A percentile compares a stretch with the other conserved stretches of the same genome.
phyloP scores from a whole-genome alignment of 2,888 invertebrate species.

The Tetragonisca angustula region DNA sequence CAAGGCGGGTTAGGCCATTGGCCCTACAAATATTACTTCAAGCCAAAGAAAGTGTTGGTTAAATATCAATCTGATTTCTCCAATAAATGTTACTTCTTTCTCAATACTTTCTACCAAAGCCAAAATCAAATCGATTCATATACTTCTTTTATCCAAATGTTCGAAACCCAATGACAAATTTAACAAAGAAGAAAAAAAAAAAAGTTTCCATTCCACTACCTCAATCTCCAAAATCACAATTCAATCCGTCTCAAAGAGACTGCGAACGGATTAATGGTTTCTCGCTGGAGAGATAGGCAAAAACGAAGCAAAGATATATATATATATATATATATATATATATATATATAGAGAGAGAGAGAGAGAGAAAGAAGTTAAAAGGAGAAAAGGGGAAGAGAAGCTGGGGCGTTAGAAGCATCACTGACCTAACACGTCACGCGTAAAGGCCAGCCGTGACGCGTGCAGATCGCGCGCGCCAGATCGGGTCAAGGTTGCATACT shows the following conservation, averaged over 20 bases:
- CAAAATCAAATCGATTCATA: too few species aligned
- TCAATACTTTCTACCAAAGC: too few species aligned
- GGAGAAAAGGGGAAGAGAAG: constrained; percentile 6
- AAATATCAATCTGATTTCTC: too few species aligned
- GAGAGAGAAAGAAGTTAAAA: not conserved
- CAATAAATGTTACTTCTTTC: too few species aligned
- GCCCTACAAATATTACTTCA: constrained; percentile 20
- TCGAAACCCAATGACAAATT: not conserved
- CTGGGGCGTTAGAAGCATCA: constrained; percentile 60
- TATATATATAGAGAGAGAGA: constrained; percentile 17
- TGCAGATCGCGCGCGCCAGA: constrained; percentile 36
- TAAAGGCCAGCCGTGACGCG: constrained; percentile 64
- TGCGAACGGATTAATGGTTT: constrained; percentile 13
- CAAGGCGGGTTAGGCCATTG: constrained; percentile 66
- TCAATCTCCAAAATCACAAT: not conserved
- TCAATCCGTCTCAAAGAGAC: not conserved
- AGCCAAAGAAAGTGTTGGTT: not conserved
- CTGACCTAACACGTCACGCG: constrained; percentile 63
- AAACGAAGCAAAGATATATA: not conserved
- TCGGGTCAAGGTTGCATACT: constrained; percentile 62
- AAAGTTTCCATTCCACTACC: not conserved
- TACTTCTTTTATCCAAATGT: too few species aligned
- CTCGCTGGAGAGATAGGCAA: not conserved
- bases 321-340: too few species aligned
- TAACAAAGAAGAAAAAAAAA: not conserved